Conservation (phyloP, 2,113 vertebrate genomes). For the Odocoileus hemionus region DNA sequence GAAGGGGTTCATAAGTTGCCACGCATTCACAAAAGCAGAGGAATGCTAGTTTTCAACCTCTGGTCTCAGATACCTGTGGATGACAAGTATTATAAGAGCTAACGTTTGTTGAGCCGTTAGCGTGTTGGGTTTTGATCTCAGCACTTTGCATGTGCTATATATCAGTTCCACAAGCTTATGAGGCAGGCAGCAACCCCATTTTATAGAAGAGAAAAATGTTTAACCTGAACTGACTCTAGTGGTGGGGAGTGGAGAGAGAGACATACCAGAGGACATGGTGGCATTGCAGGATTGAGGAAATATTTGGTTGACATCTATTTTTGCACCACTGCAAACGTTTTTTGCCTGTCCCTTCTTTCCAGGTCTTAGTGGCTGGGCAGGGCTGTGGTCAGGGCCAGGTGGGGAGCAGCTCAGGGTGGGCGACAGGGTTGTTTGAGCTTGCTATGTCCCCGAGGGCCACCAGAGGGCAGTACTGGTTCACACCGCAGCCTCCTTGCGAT, state of each 20-base stretch:
- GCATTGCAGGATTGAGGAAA: not conserved
- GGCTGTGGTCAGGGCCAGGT: not conserved
- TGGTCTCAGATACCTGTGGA: not conserved
- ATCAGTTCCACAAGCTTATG: not conserved
- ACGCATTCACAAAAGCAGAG: not conserved
- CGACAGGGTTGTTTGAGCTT: not conserved
- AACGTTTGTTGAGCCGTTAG: not conserved
- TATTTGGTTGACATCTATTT: not conserved
- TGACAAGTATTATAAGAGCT: not conserved
- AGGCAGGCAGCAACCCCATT: not conserved
- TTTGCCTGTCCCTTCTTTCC: not conserved
- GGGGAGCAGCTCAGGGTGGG: not conserved
- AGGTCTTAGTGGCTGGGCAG: not conserved
- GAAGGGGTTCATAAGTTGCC: not conserved
- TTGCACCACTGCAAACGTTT: not conserved
- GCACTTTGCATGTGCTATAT: not conserved
- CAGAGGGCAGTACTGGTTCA: conserved; percentile 19
- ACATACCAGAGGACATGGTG: not conserved
- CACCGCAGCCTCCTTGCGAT: not conserved
- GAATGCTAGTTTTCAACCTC: not conserved
- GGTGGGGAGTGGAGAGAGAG: not conserved
- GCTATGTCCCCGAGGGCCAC: not conserved
- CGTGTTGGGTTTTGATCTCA: not conserved
- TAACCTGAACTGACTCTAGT: not conserved
- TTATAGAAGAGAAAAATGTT: not conserved